Evolutionary conservation across 2,888 invertebrate genomes (phyloP).

Genomic region (Drosophila antonietae): DNA sequence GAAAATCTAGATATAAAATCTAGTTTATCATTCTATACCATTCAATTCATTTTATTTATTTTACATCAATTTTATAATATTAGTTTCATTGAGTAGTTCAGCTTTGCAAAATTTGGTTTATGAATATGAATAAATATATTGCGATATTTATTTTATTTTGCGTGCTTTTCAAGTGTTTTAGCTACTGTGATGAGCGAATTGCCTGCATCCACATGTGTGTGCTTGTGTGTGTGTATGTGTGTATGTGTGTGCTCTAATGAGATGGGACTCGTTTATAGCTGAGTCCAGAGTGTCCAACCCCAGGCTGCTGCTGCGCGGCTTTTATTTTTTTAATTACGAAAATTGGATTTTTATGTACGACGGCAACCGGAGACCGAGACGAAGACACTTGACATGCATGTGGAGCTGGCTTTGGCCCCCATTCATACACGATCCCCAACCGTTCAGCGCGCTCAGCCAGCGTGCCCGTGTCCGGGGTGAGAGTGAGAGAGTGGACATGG

Average conservation of each 20-base stretch:
- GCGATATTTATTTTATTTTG: slow-evolving; percentile 36
- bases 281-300: slow-evolving; percentile 43
- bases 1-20: background rate
- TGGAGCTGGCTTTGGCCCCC: slow-evolving; percentile 40
- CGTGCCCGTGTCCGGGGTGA: slow-evolving; percentile 11
- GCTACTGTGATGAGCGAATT: slow-evolving; percentile 60
- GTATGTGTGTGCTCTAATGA: slow-evolving; percentile 61
- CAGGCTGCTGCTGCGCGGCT: slow-evolving; percentile 38
- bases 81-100: slow-evolving; percentile 31
- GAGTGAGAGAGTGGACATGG: slow-evolving; percentile 33
- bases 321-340: slow-evolving; percentile 78
- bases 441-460: slow-evolving; percentile 27
- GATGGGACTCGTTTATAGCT: slow-evolving; percentile 64
- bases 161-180: slow-evolving; percentile 57
- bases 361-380: slow-evolving; percentile 29
- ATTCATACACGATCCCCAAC: background rate
- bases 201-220: background rate
- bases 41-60: slow-evolving; percentile 58
- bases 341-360: slow-evolving; percentile 79
- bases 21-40: background rate
- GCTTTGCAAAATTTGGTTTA: slow-evolving; percentile 16
- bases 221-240: background rate
- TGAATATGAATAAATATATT: slow-evolving; percentile 54
- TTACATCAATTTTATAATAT: slow-evolving; percentile 25
- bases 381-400: slow-evolving; percentile 79